A percentile compares a stretch with the other conserved stretches of the same genome.
Evolutionary conservation across 2,888 invertebrate species (phyloP).

Genomic region (Melipona bicolor): DNA sequence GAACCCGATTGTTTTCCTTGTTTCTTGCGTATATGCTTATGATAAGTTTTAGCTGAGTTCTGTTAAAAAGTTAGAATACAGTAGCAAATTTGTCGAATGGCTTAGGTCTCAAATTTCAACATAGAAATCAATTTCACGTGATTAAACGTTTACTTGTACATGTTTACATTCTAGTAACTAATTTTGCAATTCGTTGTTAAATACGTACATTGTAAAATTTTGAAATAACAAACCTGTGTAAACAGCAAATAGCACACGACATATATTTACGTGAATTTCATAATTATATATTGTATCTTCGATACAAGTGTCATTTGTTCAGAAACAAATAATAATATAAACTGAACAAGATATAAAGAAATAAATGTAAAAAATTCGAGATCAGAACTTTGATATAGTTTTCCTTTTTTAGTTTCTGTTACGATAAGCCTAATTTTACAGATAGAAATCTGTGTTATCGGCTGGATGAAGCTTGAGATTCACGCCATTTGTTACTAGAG

Average conservation of each 20-base stretch:
- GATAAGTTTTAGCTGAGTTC: neutral
- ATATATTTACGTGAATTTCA: too few species aligned
- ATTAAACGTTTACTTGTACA: neutral
- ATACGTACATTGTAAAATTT: neutral
- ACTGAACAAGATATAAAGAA: neutral
- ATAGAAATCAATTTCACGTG: neutral
- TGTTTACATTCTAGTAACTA: neutral
- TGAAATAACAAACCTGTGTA: neutral
- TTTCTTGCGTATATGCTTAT: neutral
- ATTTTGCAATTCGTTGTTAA: neutral
- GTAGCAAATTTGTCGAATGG: neutral
- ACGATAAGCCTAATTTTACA: neutral
- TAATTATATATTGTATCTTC: too few species aligned
- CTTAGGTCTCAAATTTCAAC: neutral
- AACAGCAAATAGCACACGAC: too few species aligned
- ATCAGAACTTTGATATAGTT: neutral
- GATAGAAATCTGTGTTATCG: conserved; percentile 43
- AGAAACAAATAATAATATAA: conserved; percentile 3
- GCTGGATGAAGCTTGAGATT: conserved; percentile 19
- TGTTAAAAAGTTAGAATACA: neutral
- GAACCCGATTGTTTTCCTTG: neutral
- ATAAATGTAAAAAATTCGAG: neutral
- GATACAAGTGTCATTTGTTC: neutral
- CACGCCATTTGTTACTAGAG: conserved; percentile 31
- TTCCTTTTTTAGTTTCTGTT: too few species aligned